These are phyloP conservation scores for Idaea dimidiata DNA, from an alignment of 2,888 invertebrate genomes.

Conservation along the genomic window DNA sequence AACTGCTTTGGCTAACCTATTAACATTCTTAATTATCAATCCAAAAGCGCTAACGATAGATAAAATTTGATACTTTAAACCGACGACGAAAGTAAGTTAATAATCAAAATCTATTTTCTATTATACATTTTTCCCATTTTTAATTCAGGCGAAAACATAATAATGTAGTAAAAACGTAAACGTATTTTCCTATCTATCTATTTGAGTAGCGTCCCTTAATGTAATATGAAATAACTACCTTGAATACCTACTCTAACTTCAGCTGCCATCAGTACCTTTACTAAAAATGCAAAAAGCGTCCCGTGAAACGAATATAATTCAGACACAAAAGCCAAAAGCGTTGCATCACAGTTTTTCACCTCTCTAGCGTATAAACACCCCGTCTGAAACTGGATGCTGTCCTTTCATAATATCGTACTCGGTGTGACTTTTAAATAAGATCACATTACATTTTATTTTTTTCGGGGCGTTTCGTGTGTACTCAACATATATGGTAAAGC, in stretches of 20 bases:
- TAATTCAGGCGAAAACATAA: too few species aligned
- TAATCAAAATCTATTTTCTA: too few species aligned
- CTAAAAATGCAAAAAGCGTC: constrained; percentile 28
- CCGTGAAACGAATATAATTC: constrained; percentile 35
- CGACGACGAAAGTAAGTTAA: too few species aligned
- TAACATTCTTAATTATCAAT: too few species aligned
- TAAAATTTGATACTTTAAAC: too few species aligned
- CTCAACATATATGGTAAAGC: not conserved
- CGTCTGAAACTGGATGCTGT: constrained; percentile 35
- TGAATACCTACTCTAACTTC: not conserved
- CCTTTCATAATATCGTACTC: constrained; percentile 53
- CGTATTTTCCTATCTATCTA: too few species aligned
- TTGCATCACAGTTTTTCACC: constrained; percentile 38
- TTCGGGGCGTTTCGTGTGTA: constrained; percentile 23
- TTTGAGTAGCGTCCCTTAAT: too few species aligned
- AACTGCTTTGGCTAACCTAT: too few species aligned
- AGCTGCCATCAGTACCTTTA: not conserved
- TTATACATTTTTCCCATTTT: too few species aligned
- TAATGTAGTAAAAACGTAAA: too few species aligned
- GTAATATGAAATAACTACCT: too few species aligned
- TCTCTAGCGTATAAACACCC: constrained; percentile 10
- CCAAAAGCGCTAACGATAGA: too few species aligned
- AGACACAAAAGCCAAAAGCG: constrained; percentile 44
- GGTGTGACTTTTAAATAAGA: constrained; percentile 68
- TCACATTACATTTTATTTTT: constrained; percentile 48